These are phyloP conservation scores for Synergus umbraculus DNA, from an alignment of 2,888 invertebrate species.

Conservation along the genomic window DNA sequence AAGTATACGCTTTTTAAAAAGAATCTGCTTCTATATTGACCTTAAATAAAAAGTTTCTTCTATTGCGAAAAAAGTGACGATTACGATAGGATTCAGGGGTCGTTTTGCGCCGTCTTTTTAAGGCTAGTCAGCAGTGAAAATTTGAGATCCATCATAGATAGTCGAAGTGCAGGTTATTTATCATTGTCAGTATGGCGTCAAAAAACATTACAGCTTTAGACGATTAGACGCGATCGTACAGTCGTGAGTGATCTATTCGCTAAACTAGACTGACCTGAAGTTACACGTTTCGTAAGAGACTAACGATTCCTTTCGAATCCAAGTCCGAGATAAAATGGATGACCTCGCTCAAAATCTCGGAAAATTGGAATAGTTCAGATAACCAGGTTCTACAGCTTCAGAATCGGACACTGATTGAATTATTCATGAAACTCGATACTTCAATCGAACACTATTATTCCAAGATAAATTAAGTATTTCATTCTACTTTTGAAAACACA, in stretches of 20 bases:
- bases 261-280: neutral
- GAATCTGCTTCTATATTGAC: neutral
- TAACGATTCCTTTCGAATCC: neutral
- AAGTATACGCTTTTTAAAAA: neutral
- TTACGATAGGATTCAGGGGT: neutral
- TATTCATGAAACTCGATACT: neutral
- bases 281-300: neutral
- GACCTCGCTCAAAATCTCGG: neutral
- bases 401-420: neutral
- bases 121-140: neutral
- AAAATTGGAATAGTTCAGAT: slow-evolving; percentile 5
- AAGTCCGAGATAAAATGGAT: neutral
- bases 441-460: too few relatives aligned
- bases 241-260: neutral
- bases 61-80: neutral
- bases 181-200: neutral
- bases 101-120: neutral
- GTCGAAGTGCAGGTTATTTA: neutral
- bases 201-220: neutral
- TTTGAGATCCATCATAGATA: neutral
- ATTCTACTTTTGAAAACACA: too few relatives aligned
- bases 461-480: too few relatives aligned
- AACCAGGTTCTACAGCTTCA: neutral
- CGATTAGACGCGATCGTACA: neutral
- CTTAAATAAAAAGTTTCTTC: neutral